Evolutionary conservation across 2,888 invertebrate genomes (phyloP).

Genomic region (Liopterus haemorrhoidalis): DNA sequence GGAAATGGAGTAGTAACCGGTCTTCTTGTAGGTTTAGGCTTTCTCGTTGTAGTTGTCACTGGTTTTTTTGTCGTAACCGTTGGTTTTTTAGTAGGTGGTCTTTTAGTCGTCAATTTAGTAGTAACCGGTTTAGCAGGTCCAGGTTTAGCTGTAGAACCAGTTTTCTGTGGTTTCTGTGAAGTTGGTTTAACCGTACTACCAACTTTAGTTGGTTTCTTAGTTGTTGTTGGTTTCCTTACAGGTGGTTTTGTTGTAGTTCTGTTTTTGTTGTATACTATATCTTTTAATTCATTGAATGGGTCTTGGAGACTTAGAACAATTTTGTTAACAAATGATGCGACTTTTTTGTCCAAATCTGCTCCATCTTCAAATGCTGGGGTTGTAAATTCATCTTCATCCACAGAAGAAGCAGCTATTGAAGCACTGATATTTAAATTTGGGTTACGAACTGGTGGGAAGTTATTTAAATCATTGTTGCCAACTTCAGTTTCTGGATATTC

Average conservation of each 20-base stretch:
- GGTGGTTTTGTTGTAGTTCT: slow-evolving; percentile 36
- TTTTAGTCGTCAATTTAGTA: slow-evolving; percentile 35
- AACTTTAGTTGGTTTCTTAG: slow-evolving; percentile 41
- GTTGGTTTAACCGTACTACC: slow-evolving; percentile 40
- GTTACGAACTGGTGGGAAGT: slow-evolving; percentile 81
- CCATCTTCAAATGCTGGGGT: slow-evolving; percentile 75
- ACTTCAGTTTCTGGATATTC: slow-evolving; percentile 54
- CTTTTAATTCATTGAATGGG: slow-evolving; percentile 73
- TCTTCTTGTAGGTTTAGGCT: slow-evolving; percentile 42
- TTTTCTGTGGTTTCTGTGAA: slow-evolving; percentile 12
- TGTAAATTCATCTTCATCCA: slow-evolving; percentile 56
- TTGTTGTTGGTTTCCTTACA: slow-evolving; percentile 36
- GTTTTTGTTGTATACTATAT: slow-evolving; percentile 60
- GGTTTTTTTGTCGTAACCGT: slow-evolving; percentile 42
- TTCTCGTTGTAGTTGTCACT: slow-evolving; percentile 41
- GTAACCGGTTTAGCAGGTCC: slow-evolving; percentile 30
- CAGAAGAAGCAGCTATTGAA: slow-evolving; percentile 48
- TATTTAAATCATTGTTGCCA: slow-evolving; percentile 58
- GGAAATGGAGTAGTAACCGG: slow-evolving; percentile 41
- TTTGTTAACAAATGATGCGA: slow-evolving; percentile 75
- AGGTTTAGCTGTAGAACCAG: slow-evolving; percentile 22
- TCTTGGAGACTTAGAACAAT: slow-evolving; percentile 77
- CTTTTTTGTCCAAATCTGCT: slow-evolving; percentile 68
- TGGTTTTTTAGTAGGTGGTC: slow-evolving; percentile 38
- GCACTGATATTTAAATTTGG: slow-evolving; percentile 71